A percentile compares a stretch with the other conserved stretches of the same genome.
These are phyloP conservation scores for Neotoxoptera formosana DNA, from an alignment of 1,140 invertebrate species.

Conservation along the genomic window DNA sequence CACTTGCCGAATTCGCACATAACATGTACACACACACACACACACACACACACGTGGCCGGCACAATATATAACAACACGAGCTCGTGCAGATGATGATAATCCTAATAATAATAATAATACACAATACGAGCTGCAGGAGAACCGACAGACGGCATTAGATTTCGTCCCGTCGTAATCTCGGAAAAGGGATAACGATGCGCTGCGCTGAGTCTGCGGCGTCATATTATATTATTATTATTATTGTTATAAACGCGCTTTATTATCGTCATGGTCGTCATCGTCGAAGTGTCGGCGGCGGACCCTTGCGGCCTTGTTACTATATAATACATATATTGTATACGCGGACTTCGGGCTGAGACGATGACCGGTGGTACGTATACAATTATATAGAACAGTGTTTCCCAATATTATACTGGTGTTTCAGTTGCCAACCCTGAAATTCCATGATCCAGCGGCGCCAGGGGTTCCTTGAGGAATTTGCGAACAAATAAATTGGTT, in stretches of 20 bases:
- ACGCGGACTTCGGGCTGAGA: neutral
- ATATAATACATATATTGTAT: neutral
- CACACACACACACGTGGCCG: neutral
- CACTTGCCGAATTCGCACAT: neutral
- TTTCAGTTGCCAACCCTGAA: too few species aligned
- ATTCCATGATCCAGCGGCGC: too few species aligned
- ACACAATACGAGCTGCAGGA: neutral
- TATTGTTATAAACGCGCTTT: conserved; percentile 3
- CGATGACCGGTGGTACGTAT: neutral
- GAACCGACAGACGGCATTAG: neutral
- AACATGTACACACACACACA: neutral
- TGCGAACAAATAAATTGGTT: too few species aligned
- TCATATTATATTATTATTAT: neutral
- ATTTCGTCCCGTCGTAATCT: neutral
- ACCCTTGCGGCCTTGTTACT: neutral
- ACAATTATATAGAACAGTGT: neutral
- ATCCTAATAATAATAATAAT: neutral
- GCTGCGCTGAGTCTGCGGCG: neutral
- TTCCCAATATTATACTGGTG: too few species aligned
- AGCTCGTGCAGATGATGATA: neutral
- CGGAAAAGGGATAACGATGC: conserved; percentile 32
- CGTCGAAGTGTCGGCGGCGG: neutral
- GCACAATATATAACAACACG: neutral
- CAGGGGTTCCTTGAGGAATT: too few species aligned
- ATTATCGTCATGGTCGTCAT: neutral